Evolutionary conservation across 1,140 invertebrate genomes (phyloP), one percentile per base, ranked within the genome.

Genomic region (Atopsyche davidsoni): DNA sequence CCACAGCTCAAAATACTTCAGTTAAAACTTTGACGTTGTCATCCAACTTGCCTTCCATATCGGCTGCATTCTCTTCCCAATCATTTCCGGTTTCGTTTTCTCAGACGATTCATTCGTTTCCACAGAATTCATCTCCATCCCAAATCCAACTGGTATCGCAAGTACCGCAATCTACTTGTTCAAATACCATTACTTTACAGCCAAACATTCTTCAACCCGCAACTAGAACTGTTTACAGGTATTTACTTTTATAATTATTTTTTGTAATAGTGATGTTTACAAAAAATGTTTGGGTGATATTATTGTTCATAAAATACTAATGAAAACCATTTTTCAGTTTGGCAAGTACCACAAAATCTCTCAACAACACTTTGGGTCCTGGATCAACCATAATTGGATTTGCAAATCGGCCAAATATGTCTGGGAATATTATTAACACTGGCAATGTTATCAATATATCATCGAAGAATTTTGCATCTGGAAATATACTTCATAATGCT

Each of bases 401-500:
- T 45, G 69, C 67, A 0, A 66, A 66, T 2, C 60, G 69, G 2
- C 63, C 69, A 1, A 63, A 65, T 2, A 69, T 69, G 44, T 62
- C 66, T 64, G 57, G 57, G n/a, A 55, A 51, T 34, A 46, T 55
- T 23, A 43, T 55, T 4, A 55, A 65, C 2, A 62, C 69, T 21
- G 46, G 54, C 0, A 68, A 70, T 46, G 73, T 73, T 47, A 68
- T 74, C 45, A 74, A 72, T 47, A 67, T 74, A 9, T 60, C 65
- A 3, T 65, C 71, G 3, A 74, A 74, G 46, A 69, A 66, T 0
- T 72, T 73, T 44, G 68, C 72, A 1, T 70, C 68, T n/a, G 70
- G 71, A 6, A 73, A 72, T 54, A 74, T 74, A 14, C 59, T 73
- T 1, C 72, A 74, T 42, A 74, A 73, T 55, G 70, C 70, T 0